Conservation (phyloP, 2,113 vertebrate genomes). For the Okapia johnstoni region DNA sequence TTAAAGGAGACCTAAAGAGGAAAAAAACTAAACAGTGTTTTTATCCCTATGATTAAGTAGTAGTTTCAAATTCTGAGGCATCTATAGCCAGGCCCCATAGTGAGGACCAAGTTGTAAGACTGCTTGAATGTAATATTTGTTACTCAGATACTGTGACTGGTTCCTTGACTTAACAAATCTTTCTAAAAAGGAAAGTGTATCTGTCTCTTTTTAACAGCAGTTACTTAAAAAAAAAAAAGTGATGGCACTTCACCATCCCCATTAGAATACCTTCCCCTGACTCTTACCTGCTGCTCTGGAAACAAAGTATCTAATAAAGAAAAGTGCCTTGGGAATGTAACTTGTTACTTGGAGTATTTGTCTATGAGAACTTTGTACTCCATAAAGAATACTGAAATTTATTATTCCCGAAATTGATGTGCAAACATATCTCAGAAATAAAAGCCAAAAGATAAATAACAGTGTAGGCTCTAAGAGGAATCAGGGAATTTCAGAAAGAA, state of each 20-base stretch:
- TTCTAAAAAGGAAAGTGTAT: neutral
- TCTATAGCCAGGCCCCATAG: neutral
- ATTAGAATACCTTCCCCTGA: neutral
- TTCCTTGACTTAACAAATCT: neutral
- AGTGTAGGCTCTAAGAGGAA: neutral
- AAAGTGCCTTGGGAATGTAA: neutral
- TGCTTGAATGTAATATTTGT: neutral
- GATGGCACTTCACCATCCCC: neutral
- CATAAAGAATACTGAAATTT: neutral
- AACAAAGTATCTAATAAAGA: neutral
- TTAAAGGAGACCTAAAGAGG: neutral
- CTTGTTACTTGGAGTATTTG: neutral
- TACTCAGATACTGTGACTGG: neutral
- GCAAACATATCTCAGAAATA: neutral
- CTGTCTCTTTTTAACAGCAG: neutral
- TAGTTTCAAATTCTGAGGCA: neutral
- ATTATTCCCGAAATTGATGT: neutral
- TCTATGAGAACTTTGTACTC: neutral
- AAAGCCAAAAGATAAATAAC: conserved; percentile 4
- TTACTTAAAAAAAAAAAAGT: neutral
- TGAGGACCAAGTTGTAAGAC: neutral
- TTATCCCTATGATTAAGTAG: neutral
- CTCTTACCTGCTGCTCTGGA: neutral
- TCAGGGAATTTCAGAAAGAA: neutral
- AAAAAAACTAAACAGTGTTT: neutral